A percentile compares a stretch with the other conserved stretches of the same genome.
These are phyloP conservation scores for Centropus bengalensis DNA, from an alignment of 2,113 vertebrate genomes.

Conservation along the genomic window DNA sequence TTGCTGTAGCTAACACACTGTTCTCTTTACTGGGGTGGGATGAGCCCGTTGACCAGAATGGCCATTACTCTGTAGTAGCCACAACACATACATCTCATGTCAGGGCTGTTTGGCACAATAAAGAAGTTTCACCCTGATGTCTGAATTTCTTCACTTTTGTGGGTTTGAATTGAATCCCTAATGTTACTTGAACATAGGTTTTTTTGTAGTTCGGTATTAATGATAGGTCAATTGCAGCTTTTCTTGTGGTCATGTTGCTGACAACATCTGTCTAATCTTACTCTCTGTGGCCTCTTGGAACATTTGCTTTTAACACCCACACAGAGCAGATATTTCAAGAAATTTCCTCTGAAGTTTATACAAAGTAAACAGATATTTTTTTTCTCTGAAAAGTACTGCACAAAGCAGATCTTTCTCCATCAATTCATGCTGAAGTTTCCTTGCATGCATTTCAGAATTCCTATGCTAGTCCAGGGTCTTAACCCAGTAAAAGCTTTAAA, in stretches of 20 bases:
- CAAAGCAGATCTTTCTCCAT: conserved; percentile 71
- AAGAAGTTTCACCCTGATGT: conserved; percentile 15
- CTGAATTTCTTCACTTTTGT: conserved; percentile 47
- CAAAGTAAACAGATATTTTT: conserved; percentile 82
- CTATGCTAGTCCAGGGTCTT: background rate
- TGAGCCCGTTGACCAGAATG: background rate
- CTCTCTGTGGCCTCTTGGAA: conserved; percentile 78
- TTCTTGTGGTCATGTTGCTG: conserved; percentile 78
- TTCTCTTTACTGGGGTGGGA: background rate
- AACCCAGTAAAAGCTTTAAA: background rate
- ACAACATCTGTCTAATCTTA: conserved; percentile 78
- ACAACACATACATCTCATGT: background rate
- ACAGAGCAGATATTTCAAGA: conserved; percentile 78
- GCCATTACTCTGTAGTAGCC: background rate
- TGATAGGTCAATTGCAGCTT: conserved; percentile 78
- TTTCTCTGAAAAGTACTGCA: conserved; percentile 52
- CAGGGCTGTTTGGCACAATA: background rate
- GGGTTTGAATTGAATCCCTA: conserved; percentile 35
- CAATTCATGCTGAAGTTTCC: conserved; percentile 10
- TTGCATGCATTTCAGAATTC: background rate
- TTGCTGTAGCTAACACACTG: background rate
- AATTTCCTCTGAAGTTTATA: conserved; percentile 78
- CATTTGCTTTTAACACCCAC: conserved; percentile 79
- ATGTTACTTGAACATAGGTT: background rate
- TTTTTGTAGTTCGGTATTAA: conserved; percentile 39